Evolutionary conservation across 2,797 vertebrate genomes (phyloP).

Genomic region (Tenualosa ilisha): DNA sequence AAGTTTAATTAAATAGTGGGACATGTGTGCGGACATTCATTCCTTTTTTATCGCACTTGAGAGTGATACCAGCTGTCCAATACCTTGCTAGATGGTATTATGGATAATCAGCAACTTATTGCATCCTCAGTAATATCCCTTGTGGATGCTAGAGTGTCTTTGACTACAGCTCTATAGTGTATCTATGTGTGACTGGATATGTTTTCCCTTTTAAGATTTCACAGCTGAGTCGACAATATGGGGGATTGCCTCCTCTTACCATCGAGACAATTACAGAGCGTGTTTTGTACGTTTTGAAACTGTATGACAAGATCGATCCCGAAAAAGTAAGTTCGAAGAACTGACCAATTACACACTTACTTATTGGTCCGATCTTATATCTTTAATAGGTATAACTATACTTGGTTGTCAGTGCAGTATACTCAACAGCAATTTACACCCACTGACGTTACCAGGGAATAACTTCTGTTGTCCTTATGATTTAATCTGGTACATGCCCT

Average conservation of each 20-base stretch:
- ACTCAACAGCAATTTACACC: neutral
- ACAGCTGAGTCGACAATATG: constrained; percentile 76
- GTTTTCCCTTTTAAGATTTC: neutral
- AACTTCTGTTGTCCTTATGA: neutral
- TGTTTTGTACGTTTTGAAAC: constrained; percentile 88
- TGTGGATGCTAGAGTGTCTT: too few species aligned
- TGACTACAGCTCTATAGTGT: too few species aligned
- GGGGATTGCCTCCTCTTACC: constrained; percentile 81
- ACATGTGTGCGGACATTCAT: too few species aligned
- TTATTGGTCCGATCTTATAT: too few species aligned
- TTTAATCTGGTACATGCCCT: neutral
- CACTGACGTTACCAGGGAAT: neutral
- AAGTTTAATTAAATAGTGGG: too few species aligned
- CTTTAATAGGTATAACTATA: neutral
- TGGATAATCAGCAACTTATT: too few species aligned
- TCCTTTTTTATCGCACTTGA: too few species aligned
- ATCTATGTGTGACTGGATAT: neutral
- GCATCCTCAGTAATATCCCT: too few species aligned
- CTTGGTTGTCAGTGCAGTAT: neutral
- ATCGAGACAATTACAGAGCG: constrained; percentile 80
- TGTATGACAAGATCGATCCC: constrained; percentile 90
- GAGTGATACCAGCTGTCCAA: too few species aligned
- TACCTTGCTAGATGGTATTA: too few species aligned
- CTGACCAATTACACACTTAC: neutral
- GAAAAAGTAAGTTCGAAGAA: constrained; percentile 75